A percentile compares a stretch with the other conserved stretches of the same genome.
Conservation (phyloP, 2,113 vertebrate species). For the Caracal caracal region DNA sequence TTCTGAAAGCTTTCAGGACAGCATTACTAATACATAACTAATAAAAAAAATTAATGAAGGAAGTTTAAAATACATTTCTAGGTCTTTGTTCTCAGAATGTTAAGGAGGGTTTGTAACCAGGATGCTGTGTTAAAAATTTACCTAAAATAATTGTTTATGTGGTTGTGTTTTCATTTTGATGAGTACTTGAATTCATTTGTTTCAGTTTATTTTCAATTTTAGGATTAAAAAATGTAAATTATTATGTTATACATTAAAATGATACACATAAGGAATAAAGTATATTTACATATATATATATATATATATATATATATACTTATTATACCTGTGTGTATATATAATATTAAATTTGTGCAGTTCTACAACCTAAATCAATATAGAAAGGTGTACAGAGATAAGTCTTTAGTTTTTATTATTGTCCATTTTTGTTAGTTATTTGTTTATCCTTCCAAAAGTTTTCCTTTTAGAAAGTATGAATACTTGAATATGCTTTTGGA, state of each 20-base stretch:
- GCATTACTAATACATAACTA: neutral
- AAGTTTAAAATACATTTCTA: neutral
- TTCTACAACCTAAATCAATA: neutral
- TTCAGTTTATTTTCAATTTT: slow-evolving; percentile 18
- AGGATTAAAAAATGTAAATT: neutral
- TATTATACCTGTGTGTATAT: neutral
- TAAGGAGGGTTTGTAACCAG: neutral
- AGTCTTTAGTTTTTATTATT: neutral
- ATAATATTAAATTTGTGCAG: neutral
- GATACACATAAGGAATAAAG: neutral
- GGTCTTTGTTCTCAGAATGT: neutral
- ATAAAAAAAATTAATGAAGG: neutral
- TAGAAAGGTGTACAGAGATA: neutral
- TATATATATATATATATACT: neutral
- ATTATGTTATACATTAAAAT: neutral
- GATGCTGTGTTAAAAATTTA: neutral
- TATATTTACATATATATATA: neutral
- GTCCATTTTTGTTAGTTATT: neutral
- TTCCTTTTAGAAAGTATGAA: slow-evolving; percentile 48
- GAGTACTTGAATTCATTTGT: neutral
- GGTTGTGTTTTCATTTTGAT: slow-evolving; percentile 14
- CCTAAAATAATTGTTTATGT: neutral
- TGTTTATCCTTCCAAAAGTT: neutral
- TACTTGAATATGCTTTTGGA: slow-evolving; percentile 24
- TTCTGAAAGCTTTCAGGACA: slow-evolving; percentile 1